Conservation (phyloP, 2,113 vertebrate genomes). For the Oceanites oceanicus region DNA sequence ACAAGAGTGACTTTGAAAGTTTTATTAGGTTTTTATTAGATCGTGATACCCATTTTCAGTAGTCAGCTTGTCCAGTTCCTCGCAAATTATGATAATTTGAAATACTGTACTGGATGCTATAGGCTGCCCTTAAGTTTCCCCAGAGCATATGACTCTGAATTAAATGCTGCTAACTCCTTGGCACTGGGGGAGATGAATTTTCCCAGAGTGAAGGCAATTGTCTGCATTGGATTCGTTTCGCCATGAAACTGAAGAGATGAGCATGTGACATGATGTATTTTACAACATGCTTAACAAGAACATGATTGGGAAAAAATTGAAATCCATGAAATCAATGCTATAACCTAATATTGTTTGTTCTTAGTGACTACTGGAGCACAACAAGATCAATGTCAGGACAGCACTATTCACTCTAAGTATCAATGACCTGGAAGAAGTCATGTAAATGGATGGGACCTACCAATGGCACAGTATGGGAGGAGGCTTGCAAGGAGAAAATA, state of each 20-base stretch:
- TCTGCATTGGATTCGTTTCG: neutral
- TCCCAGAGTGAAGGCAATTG: neutral
- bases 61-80: neutral
- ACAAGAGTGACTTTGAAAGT: conserved; percentile 8
- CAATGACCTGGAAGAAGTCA: conserved; percentile 53
- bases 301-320: conserved; percentile 53
- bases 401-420: conserved; percentile 61
- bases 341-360: conserved; percentile 69
- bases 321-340: conserved; percentile 73
- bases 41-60: neutral
- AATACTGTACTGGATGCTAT: neutral
- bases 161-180: neutral
- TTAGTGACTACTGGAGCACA: conserved; percentile 57
- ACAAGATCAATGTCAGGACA: conserved; percentile 66
- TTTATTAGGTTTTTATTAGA: conserved; percentile 34
- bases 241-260: neutral
- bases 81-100: neutral
- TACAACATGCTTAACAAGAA: conserved; percentile 65
- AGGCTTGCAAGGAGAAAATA: neutral
- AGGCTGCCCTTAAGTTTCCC: neutral
- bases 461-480: neutral
- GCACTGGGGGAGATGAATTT: neutral
- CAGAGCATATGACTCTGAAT: neutral
- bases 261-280: conserved; percentile 41
- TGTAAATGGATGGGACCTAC: neutral